Evolutionary conservation across 2,888 invertebrate species (phyloP).

Genomic region (Synanthedon myopaeformis): DNA sequence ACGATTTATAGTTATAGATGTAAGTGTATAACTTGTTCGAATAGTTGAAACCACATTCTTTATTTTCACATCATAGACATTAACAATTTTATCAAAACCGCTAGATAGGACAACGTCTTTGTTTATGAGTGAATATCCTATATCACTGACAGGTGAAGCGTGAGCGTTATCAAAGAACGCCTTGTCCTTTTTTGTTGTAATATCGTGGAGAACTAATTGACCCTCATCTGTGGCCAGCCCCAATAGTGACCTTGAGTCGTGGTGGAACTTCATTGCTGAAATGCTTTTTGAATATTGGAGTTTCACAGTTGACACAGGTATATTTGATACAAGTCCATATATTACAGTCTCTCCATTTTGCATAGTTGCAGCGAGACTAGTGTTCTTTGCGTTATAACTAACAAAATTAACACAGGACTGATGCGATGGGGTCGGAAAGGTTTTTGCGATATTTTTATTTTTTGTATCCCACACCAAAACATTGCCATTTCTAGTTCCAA

Average conservation of each 20-base stretch:
- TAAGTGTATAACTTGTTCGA: slow-evolving; percentile 44
- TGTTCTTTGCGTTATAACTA: slow-evolving; percentile 61
- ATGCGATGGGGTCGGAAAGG: slow-evolving; percentile 49
- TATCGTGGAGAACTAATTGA: slow-evolving; percentile 52
- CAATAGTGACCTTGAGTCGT: slow-evolving; percentile 49
- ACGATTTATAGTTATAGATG: slow-evolving; percentile 48
- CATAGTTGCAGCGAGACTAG: slow-evolving; percentile 56
- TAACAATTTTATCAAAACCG: slow-evolving; percentile 68
- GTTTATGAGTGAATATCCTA: slow-evolving; percentile 67
- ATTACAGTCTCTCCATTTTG: slow-evolving; percentile 62
- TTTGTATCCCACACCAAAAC: slow-evolving; percentile 65
- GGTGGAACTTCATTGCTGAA: slow-evolving; percentile 61
- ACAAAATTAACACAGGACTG: slow-evolving; percentile 47
- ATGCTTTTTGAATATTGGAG: slow-evolving; percentile 51
- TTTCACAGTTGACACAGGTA: slow-evolving; percentile 52
- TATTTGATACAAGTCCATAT: slow-evolving; percentile 62
- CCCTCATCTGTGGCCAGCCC: slow-evolving; percentile 67
- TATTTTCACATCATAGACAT: slow-evolving; percentile 67
- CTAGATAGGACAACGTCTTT: slow-evolving; percentile 66
- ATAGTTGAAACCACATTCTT: slow-evolving; percentile 57
- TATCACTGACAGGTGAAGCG: slow-evolving; percentile 69
- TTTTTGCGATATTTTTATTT: slow-evolving; percentile 52
- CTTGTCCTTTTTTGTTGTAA: slow-evolving; percentile 58
- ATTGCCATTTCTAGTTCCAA: slow-evolving; percentile 57
- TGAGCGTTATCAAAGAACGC: slow-evolving; percentile 62